Evolutionary conservation across 2,113 vertebrate species (phyloP).

Genomic region (Plecturocebus donacophilus): DNA sequence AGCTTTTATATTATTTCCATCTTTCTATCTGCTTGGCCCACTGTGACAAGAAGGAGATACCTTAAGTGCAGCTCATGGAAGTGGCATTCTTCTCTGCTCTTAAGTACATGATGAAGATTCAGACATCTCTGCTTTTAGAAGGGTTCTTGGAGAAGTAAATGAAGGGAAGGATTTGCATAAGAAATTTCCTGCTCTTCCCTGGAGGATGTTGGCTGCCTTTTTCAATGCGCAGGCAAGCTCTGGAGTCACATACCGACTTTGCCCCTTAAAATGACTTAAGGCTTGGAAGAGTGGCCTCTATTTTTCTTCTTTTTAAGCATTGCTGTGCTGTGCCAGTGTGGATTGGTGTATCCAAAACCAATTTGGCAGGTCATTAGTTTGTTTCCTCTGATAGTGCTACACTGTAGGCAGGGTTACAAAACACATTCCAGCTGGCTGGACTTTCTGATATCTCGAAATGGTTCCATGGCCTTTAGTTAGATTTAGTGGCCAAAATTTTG

Average conservation of each 20-base stretch:
- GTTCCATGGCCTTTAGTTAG: conserved; percentile 34
- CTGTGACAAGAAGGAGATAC: background rate
- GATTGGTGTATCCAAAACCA: conserved; percentile 57
- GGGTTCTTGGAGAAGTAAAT: background rate
- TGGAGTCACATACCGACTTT: conserved; percentile 22
- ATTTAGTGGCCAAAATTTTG: conserved; percentile 52
- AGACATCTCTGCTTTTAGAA: background rate
- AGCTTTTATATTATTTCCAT: background rate
- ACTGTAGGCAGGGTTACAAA: conserved; percentile 55
- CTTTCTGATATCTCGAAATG: conserved; percentile 62
- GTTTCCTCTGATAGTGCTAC: conserved; percentile 73
- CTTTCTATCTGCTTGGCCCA: background rate
- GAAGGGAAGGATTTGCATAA: background rate
- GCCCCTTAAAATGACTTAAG: background rate
- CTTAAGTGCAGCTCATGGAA: background rate
- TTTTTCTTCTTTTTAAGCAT: conserved; percentile 57
- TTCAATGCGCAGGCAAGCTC: background rate
- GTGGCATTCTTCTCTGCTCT: background rate
- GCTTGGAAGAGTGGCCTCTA: conserved; percentile 52
- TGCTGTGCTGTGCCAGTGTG: background rate
- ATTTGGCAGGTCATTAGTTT: conserved; percentile 66
- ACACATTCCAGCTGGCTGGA: conserved; percentile 71
- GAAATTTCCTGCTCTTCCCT: background rate
- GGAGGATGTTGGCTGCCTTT: background rate
- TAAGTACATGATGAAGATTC: background rate